Evolutionary conservation across 2,888 invertebrate genomes (phyloP), one percentile per base, ranked within the genome.

Genomic region (Drosophila atroscutellata): DNA sequence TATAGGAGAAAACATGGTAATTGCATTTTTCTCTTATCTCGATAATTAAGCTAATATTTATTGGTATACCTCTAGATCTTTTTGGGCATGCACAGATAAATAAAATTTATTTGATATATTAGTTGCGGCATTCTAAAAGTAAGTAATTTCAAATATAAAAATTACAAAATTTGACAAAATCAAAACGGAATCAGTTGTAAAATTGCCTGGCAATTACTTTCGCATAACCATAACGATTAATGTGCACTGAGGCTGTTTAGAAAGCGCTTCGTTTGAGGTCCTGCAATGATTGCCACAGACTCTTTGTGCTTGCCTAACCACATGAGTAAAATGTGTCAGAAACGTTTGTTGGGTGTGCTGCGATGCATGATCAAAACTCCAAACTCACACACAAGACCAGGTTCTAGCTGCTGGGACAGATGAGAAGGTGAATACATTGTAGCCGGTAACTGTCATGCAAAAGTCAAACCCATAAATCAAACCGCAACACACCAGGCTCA

Each of bases 241-340:
- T 61, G 66, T 69, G 63, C 57, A 57, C 37, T 59, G 32, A 24
- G 47, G 13, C 18, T 63, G 65, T 52, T 65, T 50, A 30, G 50
- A 24, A 57, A 20, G 39, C 39, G 42, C 47, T 59, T 42, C 32
- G 39, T 13, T 45, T 52, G 6, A 45, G n/a, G 28, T 11, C 5
- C n/a, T n/a, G 28, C 2, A 7, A 0, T 18, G 28, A 9, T 6
- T 11, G 28, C 32, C 42, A 8, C 34, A 50, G 34, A 6, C 49
- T 9, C 62, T 62, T 61, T 63, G 55, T 62, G 80, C 42, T 73
- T 75, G 64, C 37, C 59, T 68, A 81, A 84, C 84, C 83, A 72
- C 86, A 89, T 83, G 79, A 85, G 84, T 75, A 77, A 86, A 84
- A 86, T 80, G 71, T 87, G 89, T 81, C 89, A 88, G 69, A 86